Base-by-base conservation (phyloP, 2,888 invertebrate species). In the Mimachlamys varia region DNA sequence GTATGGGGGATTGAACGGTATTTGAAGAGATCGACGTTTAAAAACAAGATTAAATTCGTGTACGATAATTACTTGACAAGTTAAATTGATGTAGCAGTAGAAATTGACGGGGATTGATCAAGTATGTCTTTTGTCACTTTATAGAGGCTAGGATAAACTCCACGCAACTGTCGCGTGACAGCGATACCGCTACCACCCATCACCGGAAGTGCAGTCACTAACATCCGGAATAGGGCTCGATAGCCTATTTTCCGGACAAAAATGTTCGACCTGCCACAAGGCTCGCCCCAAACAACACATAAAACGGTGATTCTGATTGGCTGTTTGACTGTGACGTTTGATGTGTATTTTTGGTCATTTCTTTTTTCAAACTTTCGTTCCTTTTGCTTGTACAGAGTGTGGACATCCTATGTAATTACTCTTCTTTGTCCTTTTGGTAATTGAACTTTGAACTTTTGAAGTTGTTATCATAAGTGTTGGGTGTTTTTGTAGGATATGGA, bases 321-420 rank as follows among this genome's bases (percentile, higher is more conserved):
- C 89, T 89, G 88, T 89, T 92, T 92, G 92, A 89, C 89, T 91
- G 90, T 91, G 91, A 88, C 89, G 92, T 90, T 90, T 92, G 92
- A 91, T 88, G 92, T 92, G 92, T 92, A 92, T 90, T 90, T 91
- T 92, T 92, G 92, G 92, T 92, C 90, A 90, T 91, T 91, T 91
- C 90, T 91, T 91, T 90, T 89, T 91, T 90, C 89, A 91, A 91
- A 91, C 89, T 92, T 92, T 90, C 92, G 92, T 92, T 92, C 90
- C 89, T 92, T 90, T 91, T 92, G 92, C 92, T 92, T 92, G 92
- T 88, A 88, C 89, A 53, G 89, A 53, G 89, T 53, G 55, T 76
- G 76, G 76, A 44, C 33, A 76, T 76, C 76, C 76, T 76, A 76
- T 76, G 76, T 76, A 76, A 76, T n/a, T 76, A 76, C 76, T 76